Evolutionary conservation across 2,888 invertebrate genomes (phyloP), one percentile per base, ranked within the genome.

Genomic region (Mythimna loreyi): DNA sequence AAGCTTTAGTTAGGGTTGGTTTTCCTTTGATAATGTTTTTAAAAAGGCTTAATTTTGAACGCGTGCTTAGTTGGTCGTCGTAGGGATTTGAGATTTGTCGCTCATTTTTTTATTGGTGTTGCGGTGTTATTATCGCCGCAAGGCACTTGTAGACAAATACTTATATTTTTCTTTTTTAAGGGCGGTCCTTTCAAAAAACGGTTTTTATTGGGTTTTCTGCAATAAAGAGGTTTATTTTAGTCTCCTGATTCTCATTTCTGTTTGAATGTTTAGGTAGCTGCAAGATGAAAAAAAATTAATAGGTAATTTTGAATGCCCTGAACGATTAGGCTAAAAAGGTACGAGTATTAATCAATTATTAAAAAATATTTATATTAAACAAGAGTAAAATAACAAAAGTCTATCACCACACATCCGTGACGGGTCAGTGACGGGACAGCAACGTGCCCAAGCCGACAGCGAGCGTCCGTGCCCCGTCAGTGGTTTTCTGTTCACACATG

Each of bases 1-100:
- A 0, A 0, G 0, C 5, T 40, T 21, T 3, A 0, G 0, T 0
- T 83, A 90, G 33, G 75, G 87, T 82, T 64, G 11, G 60, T 36
- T 85, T 87, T 92, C 4, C 23, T 23, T 23, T 75, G 78, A 28
- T 16, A 11, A 13, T 70, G 36, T 53, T 67, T 61, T 82, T 83
- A 85, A 91, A 92, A 92, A 92, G 91, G 93, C 91, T 94, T 94
- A 94, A 94, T 94, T 94, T 94, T 87, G 90, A 92, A 93, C 92
- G 93, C 95, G 95, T 96, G 95, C 93, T 91, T 93, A 92, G 94
- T 93, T 95, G 94, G 89, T 88, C 86, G 92, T 90, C 88, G 87
- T 84, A 75, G 88, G 94, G 95, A 94, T 95, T 93, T 85, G 89
- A 91, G 93, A 93, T 94, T 94, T 92, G 92, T 91, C 87, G 89